Base-by-base conservation (phyloP, 2,113 vertebrate species). In the Hippocampus barbouri region DNA sequence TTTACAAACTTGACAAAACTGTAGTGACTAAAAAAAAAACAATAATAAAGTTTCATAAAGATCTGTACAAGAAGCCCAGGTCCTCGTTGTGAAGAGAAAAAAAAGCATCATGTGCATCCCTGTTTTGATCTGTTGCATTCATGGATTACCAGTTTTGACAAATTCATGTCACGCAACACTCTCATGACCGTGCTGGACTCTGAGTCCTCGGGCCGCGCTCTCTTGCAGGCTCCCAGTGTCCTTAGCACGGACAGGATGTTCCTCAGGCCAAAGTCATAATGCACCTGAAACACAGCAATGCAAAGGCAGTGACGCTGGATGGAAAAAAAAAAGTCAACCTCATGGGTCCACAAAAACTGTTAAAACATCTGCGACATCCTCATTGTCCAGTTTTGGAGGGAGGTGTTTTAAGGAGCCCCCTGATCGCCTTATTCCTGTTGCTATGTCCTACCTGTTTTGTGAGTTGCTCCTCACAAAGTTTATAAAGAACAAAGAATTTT, bases 221-320 rank as follows among this genome's bases (percentile, higher is more conserved):
- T 90, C 84, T 96, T 97, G 65, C 90, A 89, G 30, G 94, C 92
- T 73, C 95, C 94, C 51, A 96, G 73, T 0, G 95, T 96, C 68
- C 95, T 92, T 25, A 97, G 83, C 38, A 96, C 95, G 1, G 95
- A 97, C 74, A 97, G 76, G 83, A 97, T 96, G 80, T 97, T 97
- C 69, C 95, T 90, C 34, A 97, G 86, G 15, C 95, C 95, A 79
- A 97, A 96, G 81, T 97, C 95, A 89, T 97, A 97, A 85, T 97
- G 95, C 4, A 96, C 95, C 95, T 97, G 81, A 27, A 12, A 64
- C 43, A 71, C 7, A 68, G 47, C 11, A 72, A 60, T 1, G 9
- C 38, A 40, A 66, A 9, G 7, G 30, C 30, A 38, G 20, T 8
- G 3, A 34, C 0, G 5, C 25, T 38, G 15, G 7, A 18, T 8